Conservation (phyloP, 64 coral and sea anemone genomes). For the Montipora foliosa region DNA sequence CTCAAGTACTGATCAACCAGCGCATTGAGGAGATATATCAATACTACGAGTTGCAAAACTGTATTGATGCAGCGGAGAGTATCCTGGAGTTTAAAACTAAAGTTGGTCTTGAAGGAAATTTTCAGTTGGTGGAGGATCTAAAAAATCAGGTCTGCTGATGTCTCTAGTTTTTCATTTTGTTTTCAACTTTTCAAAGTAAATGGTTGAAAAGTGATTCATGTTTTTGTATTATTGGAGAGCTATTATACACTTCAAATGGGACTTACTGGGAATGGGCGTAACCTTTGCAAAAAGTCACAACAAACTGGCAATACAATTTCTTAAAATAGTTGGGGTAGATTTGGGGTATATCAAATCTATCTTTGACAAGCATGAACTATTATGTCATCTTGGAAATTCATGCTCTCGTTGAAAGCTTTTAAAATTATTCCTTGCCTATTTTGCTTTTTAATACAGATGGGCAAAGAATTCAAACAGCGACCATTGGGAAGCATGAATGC, state of each 20-base stretch:
- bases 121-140: constrained; percentile 4
- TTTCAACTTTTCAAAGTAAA: too few relatives aligned
- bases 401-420: too few relatives aligned
- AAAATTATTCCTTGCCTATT: background rate
- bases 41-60: constrained; percentile 21
- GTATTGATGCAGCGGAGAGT: constrained; percentile 19
- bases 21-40: constrained; percentile 22
- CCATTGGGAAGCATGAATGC: constrained; percentile 23
- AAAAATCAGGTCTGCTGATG: constrained; percentile 10
- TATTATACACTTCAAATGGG: too few relatives aligned
- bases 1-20: background rate
- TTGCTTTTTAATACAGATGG: constrained; percentile 6
- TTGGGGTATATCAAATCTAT: too few relatives aligned
- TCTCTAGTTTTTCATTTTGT: background rate
- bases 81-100: constrained; percentile 43
- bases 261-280: too few relatives aligned
- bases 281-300: too few relatives aligned
- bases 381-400: too few relatives aligned
- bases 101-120: constrained; percentile 40
- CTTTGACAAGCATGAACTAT: too few relatives aligned
- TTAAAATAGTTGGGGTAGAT: too few relatives aligned
- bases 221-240: too few relatives aligned
- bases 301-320: too few relatives aligned
- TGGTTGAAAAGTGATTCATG: too few relatives aligned
- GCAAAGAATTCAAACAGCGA: constrained; percentile 38